Evolutionary conservation across 2,888 invertebrate genomes (phyloP).

Genomic region (Mylabris sibirica): DNA sequence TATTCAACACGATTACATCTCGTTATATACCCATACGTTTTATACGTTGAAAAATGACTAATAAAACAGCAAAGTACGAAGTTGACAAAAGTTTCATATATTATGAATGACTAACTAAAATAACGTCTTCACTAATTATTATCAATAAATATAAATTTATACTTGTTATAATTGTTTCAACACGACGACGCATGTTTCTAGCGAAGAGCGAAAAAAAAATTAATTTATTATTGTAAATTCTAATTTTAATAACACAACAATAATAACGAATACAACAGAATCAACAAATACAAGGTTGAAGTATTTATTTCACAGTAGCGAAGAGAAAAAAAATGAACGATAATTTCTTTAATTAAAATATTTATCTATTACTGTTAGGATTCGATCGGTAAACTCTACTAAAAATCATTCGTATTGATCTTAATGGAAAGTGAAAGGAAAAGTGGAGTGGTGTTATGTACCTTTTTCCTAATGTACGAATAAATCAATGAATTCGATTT

Average conservation of each 20-base stretch:
- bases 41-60: constrained; percentile 13
- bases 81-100: constrained; percentile 19
- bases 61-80: constrained; percentile 24
- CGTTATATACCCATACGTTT: background rate
- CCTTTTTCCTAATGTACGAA: background rate
- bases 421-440: constrained; percentile 2
- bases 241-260: background rate
- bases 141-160: background rate
- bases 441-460: background rate
- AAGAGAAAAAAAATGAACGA: background rate
- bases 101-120: background rate
- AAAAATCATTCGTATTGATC: background rate
- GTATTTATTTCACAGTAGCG: background rate
- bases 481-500: background rate
- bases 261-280: background rate
- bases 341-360: background rate
- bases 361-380: background rate
- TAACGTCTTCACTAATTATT: background rate
- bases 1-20: background rate
- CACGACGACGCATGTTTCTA: background rate
- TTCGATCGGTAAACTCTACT: background rate
- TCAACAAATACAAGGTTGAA: background rate
- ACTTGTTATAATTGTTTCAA: background rate
- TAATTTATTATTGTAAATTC: background rate
- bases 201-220: background rate